Base-by-base conservation (phyloP, 2,888 invertebrate genomes). In the Amphipyra tragopoginis region DNA sequence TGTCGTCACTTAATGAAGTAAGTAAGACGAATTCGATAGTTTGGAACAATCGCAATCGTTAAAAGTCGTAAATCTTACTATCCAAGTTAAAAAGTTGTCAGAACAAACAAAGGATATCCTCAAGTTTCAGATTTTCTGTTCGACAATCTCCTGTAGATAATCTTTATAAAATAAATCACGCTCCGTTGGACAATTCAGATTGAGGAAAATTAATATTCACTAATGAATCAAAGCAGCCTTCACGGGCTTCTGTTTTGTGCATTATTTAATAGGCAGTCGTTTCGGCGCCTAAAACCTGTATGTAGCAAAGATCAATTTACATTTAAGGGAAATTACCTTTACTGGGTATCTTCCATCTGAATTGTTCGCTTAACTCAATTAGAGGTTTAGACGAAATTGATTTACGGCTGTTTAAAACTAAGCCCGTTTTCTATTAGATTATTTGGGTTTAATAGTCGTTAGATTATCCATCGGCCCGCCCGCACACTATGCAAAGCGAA, bases 341-440 rank as follows among this genome's bases (percentile, higher is more conserved):
- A 57, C 71, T 75, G 56, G 80, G 86, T 86, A 86, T 84, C 85
- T 88, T 90, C 82, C 84, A 76, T 75, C 77, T 79, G 82, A 86
- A 86, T 88, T 86, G 85, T 87, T 87, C 81, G 54, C 72, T 70
- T 77, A 86, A 87, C 83, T 82, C 86, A 84, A 87, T 90, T 86
- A 86, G 75, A 81, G 83, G 81, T 79, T 77, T 71, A 74, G 74
- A 73, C 83, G 72, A 84, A 89, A 87, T 87, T 90, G 91, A 92
- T 91, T 92, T 90, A 91, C 82, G 83, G 79, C 83, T 86, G 89
- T 91, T 91, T 89, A 85, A 89, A 91, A 91, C 88, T 88, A 80
- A 84, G 81, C 72, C 84, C 84, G 76, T 79, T 86, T 84, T 85
- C 86, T 87, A 86, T 87, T 88, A 87, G 80, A 86, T 87, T 90